Evolutionary conservation across 1,140 invertebrate genomes (phyloP).

Genomic region (Drosophila sproati): DNA sequence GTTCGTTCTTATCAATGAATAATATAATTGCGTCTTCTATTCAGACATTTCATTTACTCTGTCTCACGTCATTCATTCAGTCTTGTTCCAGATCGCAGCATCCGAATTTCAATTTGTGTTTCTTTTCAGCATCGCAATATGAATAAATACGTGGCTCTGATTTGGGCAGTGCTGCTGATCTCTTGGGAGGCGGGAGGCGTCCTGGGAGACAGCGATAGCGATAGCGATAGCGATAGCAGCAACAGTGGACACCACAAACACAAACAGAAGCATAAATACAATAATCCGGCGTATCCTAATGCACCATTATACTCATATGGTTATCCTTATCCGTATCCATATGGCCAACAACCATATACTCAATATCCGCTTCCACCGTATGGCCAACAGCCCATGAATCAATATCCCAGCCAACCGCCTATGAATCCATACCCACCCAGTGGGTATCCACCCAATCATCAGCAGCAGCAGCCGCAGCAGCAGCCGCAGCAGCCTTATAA

Average conservation of each 20-base stretch:
- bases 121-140: neutral
- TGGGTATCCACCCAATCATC: no score
- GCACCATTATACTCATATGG: conserved; percentile 36
- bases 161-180: conserved; percentile 36
- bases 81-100: conserved; percentile 27
- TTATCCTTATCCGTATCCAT: conserved; percentile 21
- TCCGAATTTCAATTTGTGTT: conserved; percentile 2
- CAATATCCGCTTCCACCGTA: conserved; percentile 38
- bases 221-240: conserved; percentile 30
- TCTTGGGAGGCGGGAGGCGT: conserved; percentile 14
- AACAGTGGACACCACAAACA: conserved; percentile 18
- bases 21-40: conserved; percentile 7
- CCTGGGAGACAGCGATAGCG: conserved; percentile 41
- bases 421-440: no score
- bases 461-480: no score
- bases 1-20: conserved; percentile 37
- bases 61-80: conserved; percentile 35
- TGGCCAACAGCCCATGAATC: conserved; percentile 3
- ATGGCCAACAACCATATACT: conserved; percentile 25
- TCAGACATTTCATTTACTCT: conserved; percentile 9
- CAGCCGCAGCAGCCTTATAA: neutral
- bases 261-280: conserved; percentile 54
- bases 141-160: conserved; percentile 27
- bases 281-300: conserved; percentile 48
- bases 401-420: conserved; percentile 1